Evolutionary conservation across 1,140 invertebrate species (phyloP).

Genomic region (Zaprionus ghesquierei): DNA sequence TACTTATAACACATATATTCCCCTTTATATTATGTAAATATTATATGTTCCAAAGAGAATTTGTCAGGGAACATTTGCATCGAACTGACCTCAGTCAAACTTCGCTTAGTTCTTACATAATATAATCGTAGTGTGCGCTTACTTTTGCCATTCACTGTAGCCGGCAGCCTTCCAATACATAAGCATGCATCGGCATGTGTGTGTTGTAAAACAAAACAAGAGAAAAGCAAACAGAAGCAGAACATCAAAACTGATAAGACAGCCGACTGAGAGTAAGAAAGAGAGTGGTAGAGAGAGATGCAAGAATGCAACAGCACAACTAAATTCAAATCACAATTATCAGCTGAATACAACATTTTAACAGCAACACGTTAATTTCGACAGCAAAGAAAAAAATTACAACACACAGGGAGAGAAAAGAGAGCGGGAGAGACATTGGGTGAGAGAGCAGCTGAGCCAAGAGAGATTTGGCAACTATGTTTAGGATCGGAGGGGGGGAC

Average conservation of each 20-base stretch:
- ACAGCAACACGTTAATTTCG: slow-evolving; percentile 52
- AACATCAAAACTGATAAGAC: slow-evolving; percentile 53
- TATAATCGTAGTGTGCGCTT: slow-evolving; percentile 27
- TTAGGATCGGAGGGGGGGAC: not conserved
- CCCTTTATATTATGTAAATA: not conserved
- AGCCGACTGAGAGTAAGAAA: not conserved
- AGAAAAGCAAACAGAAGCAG: slow-evolving; percentile 53
- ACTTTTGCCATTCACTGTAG: slow-evolving; percentile 39
- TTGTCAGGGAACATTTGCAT: not conserved
- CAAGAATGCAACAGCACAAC: not conserved
- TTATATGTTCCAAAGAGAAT: not conserved
- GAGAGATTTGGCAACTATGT: not conserved
- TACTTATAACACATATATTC: not conserved
- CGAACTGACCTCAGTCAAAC: slow-evolving; percentile 17
- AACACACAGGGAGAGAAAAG: slow-evolving; percentile 7
- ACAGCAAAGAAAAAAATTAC: slow-evolving; percentile 41
- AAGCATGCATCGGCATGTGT: slow-evolving; percentile 1
- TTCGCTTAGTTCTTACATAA: slow-evolving; percentile 56
- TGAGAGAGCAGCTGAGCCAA: slow-evolving; percentile 6
- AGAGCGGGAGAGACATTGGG: not conserved
- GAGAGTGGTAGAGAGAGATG: not conserved
- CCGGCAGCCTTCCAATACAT: slow-evolving; percentile 8
- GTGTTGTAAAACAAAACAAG: slow-evolving; percentile 49
- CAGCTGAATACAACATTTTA: slow-evolving; percentile 23
- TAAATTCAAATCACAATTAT: slow-evolving; percentile 12